These are phyloP conservation scores for Potamilus streckersoni DNA, from an alignment of 1,140 invertebrate genomes.

Conservation along the genomic window DNA sequence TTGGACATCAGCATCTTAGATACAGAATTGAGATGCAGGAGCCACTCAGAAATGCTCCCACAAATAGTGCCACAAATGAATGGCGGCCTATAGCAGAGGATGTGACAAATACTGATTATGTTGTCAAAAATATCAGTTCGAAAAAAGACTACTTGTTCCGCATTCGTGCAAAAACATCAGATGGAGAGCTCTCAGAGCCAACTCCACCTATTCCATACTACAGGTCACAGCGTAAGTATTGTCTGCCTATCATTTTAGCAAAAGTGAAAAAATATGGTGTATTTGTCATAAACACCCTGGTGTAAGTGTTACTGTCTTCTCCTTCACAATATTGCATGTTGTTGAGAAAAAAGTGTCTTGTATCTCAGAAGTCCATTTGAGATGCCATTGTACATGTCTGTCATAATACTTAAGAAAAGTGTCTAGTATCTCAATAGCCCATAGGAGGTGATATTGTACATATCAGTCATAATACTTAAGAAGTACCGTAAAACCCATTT, in stretches of 20 bases:
- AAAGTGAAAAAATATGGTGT: background rate
- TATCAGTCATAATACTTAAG: too few species aligned
- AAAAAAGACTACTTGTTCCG: slow-evolving; percentile 58
- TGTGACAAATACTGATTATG: slow-evolving; percentile 45
- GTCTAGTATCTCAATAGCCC: too few species aligned
- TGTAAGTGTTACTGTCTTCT: too few species aligned
- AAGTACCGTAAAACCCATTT: too few species aligned
- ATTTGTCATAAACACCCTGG: too few species aligned
- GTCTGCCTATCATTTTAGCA: slow-evolving; percentile 1
- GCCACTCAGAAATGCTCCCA: slow-evolving; percentile 30
- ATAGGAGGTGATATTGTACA: too few species aligned
- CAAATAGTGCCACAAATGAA: slow-evolving; percentile 23
- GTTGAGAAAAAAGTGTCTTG: too few species aligned
- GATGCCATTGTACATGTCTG: too few species aligned
- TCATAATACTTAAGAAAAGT: too few species aligned
- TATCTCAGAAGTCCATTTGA: too few species aligned
- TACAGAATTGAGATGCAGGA: slow-evolving; percentile 52
- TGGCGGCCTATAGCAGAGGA: slow-evolving; percentile 57
- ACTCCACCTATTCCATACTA: slow-evolving; percentile 59
- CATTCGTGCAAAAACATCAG: slow-evolving; percentile 86
- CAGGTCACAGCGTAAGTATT: slow-evolving; percentile 44
- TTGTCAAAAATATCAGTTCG: slow-evolving; percentile 51
- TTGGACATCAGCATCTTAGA: slow-evolving; percentile 18
- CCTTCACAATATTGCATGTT: too few species aligned
- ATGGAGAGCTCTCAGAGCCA: slow-evolving; percentile 59